Evolutionary conservation across 2,113 vertebrate species (phyloP).

Genomic region (Pseudopipra pipra): DNA sequence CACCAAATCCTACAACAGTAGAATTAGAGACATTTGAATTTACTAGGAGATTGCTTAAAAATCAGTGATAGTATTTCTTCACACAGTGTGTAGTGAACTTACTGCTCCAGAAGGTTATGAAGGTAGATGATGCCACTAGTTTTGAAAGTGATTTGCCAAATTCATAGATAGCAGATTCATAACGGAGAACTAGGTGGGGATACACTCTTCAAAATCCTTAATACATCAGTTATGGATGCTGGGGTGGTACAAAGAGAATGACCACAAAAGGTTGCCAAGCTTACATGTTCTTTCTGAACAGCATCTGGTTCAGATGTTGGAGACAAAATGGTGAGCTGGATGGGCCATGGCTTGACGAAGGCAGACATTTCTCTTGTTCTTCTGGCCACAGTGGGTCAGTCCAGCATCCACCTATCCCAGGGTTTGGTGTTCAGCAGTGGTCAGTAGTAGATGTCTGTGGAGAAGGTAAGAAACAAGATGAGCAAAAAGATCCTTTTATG

Average conservation of each 20-base stretch:
- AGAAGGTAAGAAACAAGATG: neutral
- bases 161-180: neutral
- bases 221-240: neutral
- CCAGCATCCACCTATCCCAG: neutral
- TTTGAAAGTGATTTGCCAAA: neutral
- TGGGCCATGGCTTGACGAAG: neutral
- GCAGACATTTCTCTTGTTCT: neutral
- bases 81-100: neutral
- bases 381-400: neutral
- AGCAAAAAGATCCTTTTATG: neutral
- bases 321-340: neutral
- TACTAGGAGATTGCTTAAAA: neutral
- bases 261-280: neutral
- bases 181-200: neutral
- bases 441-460: neutral
- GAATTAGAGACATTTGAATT: neutral
- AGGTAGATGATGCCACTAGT: neutral
- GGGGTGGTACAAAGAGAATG: neutral
- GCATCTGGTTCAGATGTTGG: neutral
- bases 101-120: neutral
- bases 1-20: neutral
- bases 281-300: neutral
- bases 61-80: neutral
- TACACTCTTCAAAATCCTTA: neutral
- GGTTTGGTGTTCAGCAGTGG: neutral